These are phyloP conservation scores for Pitangus sulphuratus DNA, from an alignment of 2,797 vertebrate genomes.

Conservation along the genomic window DNA sequence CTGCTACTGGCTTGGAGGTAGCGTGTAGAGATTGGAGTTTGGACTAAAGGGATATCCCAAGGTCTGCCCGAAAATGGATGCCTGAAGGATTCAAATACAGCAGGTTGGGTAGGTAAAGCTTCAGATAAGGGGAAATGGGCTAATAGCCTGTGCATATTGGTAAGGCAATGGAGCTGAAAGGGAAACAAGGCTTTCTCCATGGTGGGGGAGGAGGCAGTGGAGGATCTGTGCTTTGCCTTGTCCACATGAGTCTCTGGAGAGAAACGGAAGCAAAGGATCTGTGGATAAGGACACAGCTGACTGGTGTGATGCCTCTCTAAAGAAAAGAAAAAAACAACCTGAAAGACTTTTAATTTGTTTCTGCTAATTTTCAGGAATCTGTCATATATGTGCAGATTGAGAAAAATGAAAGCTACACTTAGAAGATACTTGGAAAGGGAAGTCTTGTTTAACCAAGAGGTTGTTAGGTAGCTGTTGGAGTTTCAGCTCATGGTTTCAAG, in stretches of 20 bases:
- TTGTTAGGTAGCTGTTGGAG: not conserved
- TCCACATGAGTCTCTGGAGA: not conserved
- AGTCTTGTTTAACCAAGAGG: not conserved
- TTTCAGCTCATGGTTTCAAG: not conserved
- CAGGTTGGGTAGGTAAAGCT: not conserved
- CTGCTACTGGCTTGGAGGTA: not conserved
- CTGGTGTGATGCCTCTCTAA: not conserved
- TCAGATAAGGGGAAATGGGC: not conserved
- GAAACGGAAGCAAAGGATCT: not conserved
- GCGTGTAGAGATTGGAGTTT: rapidly evolving
- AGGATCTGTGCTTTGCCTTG: not conserved
- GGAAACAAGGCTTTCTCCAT: not conserved
- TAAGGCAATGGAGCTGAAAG: not conserved
- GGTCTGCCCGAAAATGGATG: not conserved
- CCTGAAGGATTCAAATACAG: not conserved
- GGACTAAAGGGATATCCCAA: not conserved
- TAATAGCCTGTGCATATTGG: not conserved
- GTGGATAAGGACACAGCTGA: not conserved
- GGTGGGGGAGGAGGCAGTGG: not conserved
- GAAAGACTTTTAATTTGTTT: not conserved
- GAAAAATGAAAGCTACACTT: not conserved
- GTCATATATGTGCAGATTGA: not conserved
- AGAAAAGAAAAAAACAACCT: not conserved
- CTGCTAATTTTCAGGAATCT: not conserved
- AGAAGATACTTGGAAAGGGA: not conserved